Evolutionary conservation across 2,888 invertebrate genomes (phyloP), one percentile per base, ranked within the genome.

Genomic region (Adineta ricciae): DNA sequence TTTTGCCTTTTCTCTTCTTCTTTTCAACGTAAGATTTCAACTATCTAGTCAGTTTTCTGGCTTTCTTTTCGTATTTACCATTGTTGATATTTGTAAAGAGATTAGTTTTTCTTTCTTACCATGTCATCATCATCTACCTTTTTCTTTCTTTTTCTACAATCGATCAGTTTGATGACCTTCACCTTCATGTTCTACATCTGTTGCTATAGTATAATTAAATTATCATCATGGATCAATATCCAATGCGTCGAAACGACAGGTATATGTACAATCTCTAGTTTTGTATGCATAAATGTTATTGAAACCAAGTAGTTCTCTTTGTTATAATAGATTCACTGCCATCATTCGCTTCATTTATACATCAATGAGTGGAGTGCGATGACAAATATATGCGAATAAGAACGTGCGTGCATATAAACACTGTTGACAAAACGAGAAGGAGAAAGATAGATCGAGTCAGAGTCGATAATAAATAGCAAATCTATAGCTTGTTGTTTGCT

Each of bases 21-120:
- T 46, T 32, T 36, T 32, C 64, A 64, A 32, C 32, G 19, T 64
- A 27, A 64, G 64, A 32, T 64, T 64, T 64, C 64, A 64, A 64
- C 64, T 64, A 46, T 46, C 2, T 32, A 64, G 64, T 32, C 64
- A 32, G 64, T 64, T 64, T 64, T 64, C 64, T 64, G 64, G 64
- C 64, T 64, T 46, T 64, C 4, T 32, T 64, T 1, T 27, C 9
- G 3, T 64, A 64, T 32, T 36, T 64, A 32, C 19, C 64, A 32
- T 64, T 64, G 64, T 64, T 64, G 64, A 64, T 64, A 64, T 64
- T 64, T 64, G 64, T 32, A 27, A 64, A 64, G 64, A 64, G 64
- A 64, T 64, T 64, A 64, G 64, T 64, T 46, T 46, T 46, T 64
- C 32, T 32, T 64, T 27, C 32, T 27, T 16, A 64, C 32, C 32